Conservation (phyloP, 2,888 invertebrate species). For the Latrodectus elegans region DNA sequence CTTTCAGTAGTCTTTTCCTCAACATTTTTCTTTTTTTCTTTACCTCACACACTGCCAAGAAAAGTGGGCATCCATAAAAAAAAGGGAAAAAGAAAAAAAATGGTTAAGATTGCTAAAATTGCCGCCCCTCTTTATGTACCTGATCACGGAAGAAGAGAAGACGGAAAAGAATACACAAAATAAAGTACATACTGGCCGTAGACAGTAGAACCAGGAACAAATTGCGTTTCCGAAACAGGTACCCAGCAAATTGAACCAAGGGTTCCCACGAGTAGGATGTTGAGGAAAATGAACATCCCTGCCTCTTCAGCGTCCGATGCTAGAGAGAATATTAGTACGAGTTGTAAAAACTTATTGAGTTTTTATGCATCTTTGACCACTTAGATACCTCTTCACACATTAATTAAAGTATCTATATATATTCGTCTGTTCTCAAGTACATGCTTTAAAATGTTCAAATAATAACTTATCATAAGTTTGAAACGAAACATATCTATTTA, state of each 20-base stretch:
- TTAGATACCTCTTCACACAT: neutral
- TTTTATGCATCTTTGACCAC: neutral
- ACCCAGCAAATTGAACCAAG: conserved; percentile 59
- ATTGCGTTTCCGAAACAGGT: conserved; percentile 59
- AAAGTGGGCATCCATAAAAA: neutral
- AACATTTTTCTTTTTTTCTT: no score
- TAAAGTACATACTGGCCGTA: conserved; percentile 11
- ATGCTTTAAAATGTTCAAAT: no score
- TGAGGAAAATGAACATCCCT: conserved; percentile 31
- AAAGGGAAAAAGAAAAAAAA: neutral
- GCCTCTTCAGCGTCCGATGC: conserved; percentile 3
- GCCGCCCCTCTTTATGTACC: conserved; percentile 42
- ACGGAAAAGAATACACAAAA: neutral
- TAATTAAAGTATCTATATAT: no score
- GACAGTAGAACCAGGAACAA: conserved; percentile 33
- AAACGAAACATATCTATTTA: no score
- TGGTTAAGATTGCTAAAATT: conserved; percentile 25
- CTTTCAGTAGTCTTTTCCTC: neutral
- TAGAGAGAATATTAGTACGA: no score
- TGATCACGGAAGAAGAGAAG: conserved; percentile 46
- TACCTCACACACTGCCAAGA: no score
- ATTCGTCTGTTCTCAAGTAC: no score
- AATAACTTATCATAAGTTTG: no score
- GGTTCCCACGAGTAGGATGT: conserved; percentile 51
- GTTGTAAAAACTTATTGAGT: neutral